Evolutionary conservation across 2,113 vertebrate species (phyloP), one percentile per base, ranked within the genome.

Genomic region (Tichodroma muraria): DNA sequence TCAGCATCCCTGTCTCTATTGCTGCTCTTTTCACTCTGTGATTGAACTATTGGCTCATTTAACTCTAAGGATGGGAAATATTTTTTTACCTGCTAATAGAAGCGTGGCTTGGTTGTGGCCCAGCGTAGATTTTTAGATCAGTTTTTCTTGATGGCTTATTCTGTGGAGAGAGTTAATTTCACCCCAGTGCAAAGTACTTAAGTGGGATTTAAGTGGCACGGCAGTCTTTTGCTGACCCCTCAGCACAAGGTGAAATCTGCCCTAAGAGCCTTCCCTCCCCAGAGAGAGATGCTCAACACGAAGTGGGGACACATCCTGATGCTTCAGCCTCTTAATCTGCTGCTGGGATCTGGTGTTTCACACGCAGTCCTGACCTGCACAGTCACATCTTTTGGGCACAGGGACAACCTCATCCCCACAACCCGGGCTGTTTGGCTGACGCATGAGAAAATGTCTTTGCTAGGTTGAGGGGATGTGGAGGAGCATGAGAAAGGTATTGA

Each of bases 11-110:
- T 6, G 35, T 94, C 83, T 94, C 91, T 82, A 91, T 85, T 91
- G 92, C 96, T 0, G 11, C 94, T n/a, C n/a, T 92, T 92, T 92
- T 93, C 1, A 1, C 71, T 89, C 91, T 8, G 11, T 93, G 92
- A 96, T 93, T 90, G 93, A 97, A 85, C 95, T 95, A 95, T 95
- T 91, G 94, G 95, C 89, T 96, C 96, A 95, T 94, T 96, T 89
- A 94, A 95, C 91, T 93, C 84, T 84, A 80, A 96, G 90, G 94
- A 94, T 2, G 72, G 96, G 96, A 97, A 97, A 96, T 96, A 96
- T 96, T 96, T 97, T 95, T 93, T 93, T 96, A 95, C 88, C 85
- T 85, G 93, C 93, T 97, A 95, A 95, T 94, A 97, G 95, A 91
- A 91, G 69, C 14, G 11, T 54, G 82, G 72, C 86, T 94, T 15